phyloP scores from a whole-genome alignment of 2,888 invertebrate genomes.

The Eupithecia exiguata region DNA sequence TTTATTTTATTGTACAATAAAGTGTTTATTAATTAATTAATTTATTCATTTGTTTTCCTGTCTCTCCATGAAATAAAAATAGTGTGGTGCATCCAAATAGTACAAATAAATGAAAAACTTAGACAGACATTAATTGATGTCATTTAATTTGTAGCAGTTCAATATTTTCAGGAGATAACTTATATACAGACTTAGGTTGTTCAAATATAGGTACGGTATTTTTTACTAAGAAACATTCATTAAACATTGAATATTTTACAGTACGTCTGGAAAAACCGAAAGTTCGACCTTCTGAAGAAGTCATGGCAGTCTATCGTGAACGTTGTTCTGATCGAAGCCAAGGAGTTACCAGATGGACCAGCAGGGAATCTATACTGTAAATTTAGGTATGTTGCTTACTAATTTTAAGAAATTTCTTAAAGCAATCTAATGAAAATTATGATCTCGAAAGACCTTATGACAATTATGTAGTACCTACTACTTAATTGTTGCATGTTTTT shows the following conservation, averaged over 20 bases:
- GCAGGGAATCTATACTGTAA: slow-evolving; percentile 75
- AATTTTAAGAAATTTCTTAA: background rate
- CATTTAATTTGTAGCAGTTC: too few relatives aligned
- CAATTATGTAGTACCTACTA: background rate
- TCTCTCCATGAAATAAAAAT: too few relatives aligned
- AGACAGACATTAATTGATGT: too few relatives aligned
- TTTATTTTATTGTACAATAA: too few relatives aligned
- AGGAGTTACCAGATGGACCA: slow-evolving; percentile 69
- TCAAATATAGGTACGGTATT: background rate
- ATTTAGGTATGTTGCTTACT: slow-evolving; percentile 65
- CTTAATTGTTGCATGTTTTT: too few relatives aligned
- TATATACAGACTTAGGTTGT: too few relatives aligned
- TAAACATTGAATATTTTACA: slow-evolving; percentile 44
- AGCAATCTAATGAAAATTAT: background rate
- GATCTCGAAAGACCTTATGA: background rate
- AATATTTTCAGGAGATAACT: too few relatives aligned
- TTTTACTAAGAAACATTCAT: background rate
- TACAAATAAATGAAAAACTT: too few relatives aligned
- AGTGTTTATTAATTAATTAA: too few relatives aligned
- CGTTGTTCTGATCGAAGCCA: slow-evolving; percentile 74
- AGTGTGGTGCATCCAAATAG: too few relatives aligned
- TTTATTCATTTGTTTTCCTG: too few relatives aligned
- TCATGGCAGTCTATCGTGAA: slow-evolving; percentile 74
- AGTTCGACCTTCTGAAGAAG: slow-evolving; percentile 72
- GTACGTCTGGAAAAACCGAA: slow-evolving; percentile 76